Base-by-base conservation (phyloP, 2,888 invertebrate genomes). In the Linyphia triangularis region DNA sequence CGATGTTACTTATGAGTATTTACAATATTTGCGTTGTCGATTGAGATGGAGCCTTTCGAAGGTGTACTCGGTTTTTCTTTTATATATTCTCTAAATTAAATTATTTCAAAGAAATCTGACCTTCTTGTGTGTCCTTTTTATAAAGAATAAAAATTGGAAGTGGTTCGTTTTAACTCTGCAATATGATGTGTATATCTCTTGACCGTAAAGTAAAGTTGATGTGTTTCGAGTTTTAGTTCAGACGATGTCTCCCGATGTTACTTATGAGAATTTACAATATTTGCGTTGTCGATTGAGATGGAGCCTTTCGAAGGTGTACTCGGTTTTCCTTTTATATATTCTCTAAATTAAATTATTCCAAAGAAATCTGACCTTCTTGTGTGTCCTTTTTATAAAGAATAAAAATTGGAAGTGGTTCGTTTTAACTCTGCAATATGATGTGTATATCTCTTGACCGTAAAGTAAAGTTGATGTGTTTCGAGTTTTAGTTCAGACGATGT, bases 211-310 rank as follows among this genome's bases (percentile, higher is more conserved):
- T n/a, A n/a, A n/a, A n/a, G n/a, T n/a, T 10, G n/a, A n/a, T n/a
- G n/a, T 16, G 51, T 16, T 51, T 51, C n/a, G 5, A 6, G n/a
- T 51, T n/a, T 1, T 1, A 75, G 63, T 43, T 57, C 78, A 78
- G 70, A 77, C 75, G 59, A 40, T 85, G 16, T 61, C 59, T 28
- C 13, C 59, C 9, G 78, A 78, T 40, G 59, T 69, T 7, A 69
- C 85, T 7, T 77, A 85, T 28, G 85, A 78, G 51, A 78, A n/a
- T n/a, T n/a, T n/a, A n/a, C n/a, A n/a, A n/a, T n/a, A n/a, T n/a
- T n/a, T n/a, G n/a, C n/a, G n/a, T n/a, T n/a, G n/a, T n/a, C n/a
- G n/a, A n/a, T n/a, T n/a, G n/a, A n/a, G n/a, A n/a, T n/a, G n/a
- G n/a, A n/a, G n/a, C n/a, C n/a, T n/a, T n/a, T n/a, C n/a, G n/a